phyloP scores from a whole-genome alignment of 2,797 vertebrate genomes.

The Varecia variegata region DNA sequence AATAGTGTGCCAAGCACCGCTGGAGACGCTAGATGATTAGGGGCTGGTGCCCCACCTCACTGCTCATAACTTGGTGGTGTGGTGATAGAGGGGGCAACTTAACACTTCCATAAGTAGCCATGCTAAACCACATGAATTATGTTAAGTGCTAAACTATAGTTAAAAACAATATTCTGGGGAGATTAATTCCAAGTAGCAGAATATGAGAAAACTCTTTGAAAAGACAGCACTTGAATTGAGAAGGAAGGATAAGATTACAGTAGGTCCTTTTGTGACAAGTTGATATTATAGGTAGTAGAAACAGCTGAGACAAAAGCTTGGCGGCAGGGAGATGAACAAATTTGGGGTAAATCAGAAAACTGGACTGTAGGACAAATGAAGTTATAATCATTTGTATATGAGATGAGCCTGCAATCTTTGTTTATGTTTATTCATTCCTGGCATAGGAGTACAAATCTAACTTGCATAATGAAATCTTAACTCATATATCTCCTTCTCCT shows the following conservation, averaged over 20 bases:
- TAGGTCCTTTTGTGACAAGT: neutral
- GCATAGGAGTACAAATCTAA: neutral
- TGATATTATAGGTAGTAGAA: neutral
- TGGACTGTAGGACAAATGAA: neutral
- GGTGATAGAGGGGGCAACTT: neutral
- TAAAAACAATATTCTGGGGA: conserved; percentile 1
- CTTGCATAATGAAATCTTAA: conserved; percentile 33
- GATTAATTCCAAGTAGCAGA: neutral
- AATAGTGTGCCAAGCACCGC: accelerated
- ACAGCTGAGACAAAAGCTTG: neutral
- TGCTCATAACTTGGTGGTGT: neutral
- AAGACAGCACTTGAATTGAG: neutral
- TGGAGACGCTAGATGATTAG: neutral
- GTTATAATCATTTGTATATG: neutral
- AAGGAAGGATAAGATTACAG: neutral
- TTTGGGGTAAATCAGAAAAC: neutral
- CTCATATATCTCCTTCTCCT: conserved; percentile 9
- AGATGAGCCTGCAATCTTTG: neutral
- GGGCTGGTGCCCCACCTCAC: neutral
- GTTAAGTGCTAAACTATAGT: neutral
- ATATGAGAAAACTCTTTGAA: neutral
- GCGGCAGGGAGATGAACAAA: neutral
- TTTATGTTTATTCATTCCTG: conserved; percentile 29
- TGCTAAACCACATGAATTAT: neutral
- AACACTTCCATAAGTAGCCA: neutral